These are phyloP conservation scores for Halocynthia roretzi DNA, from an alignment of 23 tunicate genomes.

Conservation along the genomic window DNA sequence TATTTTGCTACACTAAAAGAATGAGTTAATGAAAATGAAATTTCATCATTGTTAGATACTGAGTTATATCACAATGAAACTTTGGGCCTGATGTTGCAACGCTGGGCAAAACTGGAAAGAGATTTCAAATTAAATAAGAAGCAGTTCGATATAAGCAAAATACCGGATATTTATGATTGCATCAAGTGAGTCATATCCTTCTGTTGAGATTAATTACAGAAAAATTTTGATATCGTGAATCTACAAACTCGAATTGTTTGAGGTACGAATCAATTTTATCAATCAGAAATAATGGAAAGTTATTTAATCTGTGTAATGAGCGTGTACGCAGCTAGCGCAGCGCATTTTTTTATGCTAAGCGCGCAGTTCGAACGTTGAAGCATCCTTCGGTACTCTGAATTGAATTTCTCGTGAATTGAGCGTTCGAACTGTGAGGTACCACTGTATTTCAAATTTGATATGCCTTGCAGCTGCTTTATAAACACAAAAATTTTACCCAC, in stretches of 20 bases:
- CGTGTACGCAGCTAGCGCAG: conserved; percentile 10
- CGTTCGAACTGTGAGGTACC: no score
- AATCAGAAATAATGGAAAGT: not conserved
- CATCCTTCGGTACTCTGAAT: no score
- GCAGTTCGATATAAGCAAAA: conserved; percentile 83
- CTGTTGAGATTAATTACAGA: not conserved
- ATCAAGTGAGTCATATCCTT: conserved; percentile 54
- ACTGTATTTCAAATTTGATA: no score
- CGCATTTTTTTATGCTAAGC: no score
- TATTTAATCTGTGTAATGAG: no score
- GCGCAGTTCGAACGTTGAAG: no score
- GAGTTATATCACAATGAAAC: conserved; percentile 87
- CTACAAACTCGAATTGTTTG: not conserved
- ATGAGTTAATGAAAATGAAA: not conserved
- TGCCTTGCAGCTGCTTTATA: no score
- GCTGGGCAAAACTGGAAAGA: conserved; percentile 87
- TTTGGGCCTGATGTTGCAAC: conserved; percentile 76
- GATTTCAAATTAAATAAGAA: conserved; percentile 62
- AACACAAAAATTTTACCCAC: no score
- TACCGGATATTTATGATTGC: conserved; percentile 96
- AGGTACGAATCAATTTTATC: not conserved
- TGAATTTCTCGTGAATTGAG: no score
- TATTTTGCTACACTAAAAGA: no score
- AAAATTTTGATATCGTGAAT: not conserved
- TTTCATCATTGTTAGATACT: not conserved